Percentiles rank a stretch among this genome's conserved stretches.
These are phyloP conservation scores for Chrysochloris asiatica DNA, from an alignment of 2,113 vertebrate genomes.

Conservation along the genomic window DNA sequence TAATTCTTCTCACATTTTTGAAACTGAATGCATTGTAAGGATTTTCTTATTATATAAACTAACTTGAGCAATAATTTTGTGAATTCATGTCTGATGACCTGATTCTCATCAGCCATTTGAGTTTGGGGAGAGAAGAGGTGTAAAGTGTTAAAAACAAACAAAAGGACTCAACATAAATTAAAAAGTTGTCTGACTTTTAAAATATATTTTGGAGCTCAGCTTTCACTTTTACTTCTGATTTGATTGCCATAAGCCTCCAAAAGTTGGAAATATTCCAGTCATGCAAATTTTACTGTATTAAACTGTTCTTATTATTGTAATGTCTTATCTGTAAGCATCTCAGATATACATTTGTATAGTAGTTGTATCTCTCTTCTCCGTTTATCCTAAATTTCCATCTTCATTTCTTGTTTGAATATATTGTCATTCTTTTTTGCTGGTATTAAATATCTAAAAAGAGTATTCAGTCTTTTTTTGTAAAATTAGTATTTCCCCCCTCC, in stretches of 20 bases:
- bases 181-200: background rate
- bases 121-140: background rate
- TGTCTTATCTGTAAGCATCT: background rate
- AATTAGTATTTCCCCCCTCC: background rate
- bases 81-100: background rate
- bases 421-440: background rate
- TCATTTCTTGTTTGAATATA: background rate
- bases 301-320: background rate
- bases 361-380: background rate
- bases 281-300: background rate
- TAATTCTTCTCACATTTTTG: background rate
- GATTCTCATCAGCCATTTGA: background rate
- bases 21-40: constrained; percentile 2
- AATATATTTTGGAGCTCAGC: background rate
- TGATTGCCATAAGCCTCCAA: background rate
- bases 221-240: background rate
- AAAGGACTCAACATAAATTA: background rate
- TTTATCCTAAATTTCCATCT: background rate
- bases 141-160: background rate
- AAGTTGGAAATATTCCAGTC: background rate
- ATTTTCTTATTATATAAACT: background rate
- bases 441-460: background rate
- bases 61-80: background rate
- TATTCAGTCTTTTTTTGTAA: background rate
- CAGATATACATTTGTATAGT: background rate